Conservation (phyloP, 1,140 invertebrate genomes). For the Asobara japonica region DNA sequence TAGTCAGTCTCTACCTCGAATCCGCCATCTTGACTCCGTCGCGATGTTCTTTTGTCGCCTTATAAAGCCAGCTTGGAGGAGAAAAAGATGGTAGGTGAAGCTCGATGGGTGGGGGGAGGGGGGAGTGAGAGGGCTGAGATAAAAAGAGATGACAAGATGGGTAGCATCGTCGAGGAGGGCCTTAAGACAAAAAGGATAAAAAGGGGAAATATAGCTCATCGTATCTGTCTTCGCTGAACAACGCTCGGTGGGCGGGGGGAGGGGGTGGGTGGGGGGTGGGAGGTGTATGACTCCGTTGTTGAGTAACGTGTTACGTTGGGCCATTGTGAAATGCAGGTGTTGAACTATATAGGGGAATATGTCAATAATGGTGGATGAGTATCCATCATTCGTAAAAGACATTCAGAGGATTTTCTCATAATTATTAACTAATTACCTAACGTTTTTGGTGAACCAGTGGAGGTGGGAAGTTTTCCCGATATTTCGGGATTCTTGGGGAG, state of each 20-base stretch:
- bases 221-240: neutral
- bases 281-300: no score
- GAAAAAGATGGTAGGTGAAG: conserved; percentile 18
- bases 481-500: no score
- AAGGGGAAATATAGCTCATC: neutral
- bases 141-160: conserved; percentile 27
- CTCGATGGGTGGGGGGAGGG: neutral
- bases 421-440: no score
- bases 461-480: no score
- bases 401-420: conserved; percentile 14
- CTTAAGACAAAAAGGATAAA: conserved; percentile 33
- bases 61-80: conserved; percentile 47
- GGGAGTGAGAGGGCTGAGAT: conserved; percentile 1
- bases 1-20: conserved; percentile 45
- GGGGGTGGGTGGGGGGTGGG: no score
- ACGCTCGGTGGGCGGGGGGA: no score
- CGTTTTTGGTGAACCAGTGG: no score
- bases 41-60: conserved; percentile 58
- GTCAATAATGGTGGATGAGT: neutral
- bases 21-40: conserved; percentile 61
- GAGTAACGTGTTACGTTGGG: neutral
- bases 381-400: neutral
- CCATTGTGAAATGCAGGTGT: neutral
- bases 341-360: neutral
- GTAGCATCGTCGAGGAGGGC: conserved; percentile 29